These are phyloP conservation scores for Bicyclus anynana DNA, from an alignment of 1,140 invertebrate genomes.

Conservation along the genomic window DNA sequence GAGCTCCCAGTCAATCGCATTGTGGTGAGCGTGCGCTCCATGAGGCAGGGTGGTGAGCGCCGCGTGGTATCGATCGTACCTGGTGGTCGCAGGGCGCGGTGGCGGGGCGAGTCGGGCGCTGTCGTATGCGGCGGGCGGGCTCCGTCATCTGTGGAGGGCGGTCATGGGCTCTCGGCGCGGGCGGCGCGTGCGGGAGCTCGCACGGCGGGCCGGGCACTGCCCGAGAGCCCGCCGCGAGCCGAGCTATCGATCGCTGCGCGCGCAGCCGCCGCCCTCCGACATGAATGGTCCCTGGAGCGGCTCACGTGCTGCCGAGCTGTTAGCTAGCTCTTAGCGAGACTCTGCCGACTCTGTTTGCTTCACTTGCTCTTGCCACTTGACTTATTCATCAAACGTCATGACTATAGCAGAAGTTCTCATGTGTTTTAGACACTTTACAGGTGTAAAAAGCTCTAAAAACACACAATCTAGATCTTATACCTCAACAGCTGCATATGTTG, in stretches of 20 bases:
- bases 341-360: too few relatives aligned
- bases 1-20: too few relatives aligned
- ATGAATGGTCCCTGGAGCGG: conserved; percentile 55
- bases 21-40: too few relatives aligned
- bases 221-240: conserved; percentile 41
- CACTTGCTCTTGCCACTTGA: too few relatives aligned
- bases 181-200: conserved; percentile 46
- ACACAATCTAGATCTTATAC: too few relatives aligned
- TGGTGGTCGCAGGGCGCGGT: conserved; percentile 40
- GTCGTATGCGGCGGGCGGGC: conserved; percentile 45
- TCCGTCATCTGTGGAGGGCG: conserved; percentile 68
- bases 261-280: conserved; percentile 60
- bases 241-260: conserved; percentile 63
- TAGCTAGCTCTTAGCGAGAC: conserved; percentile 5
- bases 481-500: too few relatives aligned
- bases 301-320: conserved; percentile 27
- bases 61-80: too few relatives aligned
- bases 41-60: conserved; percentile 18
- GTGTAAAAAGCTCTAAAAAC: too few relatives aligned
- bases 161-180: conserved; percentile 50
- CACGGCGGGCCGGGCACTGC: conserved; percentile 63
- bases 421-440: too few relatives aligned
- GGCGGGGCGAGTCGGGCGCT: conserved; percentile 39
- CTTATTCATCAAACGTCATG: too few relatives aligned
- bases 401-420: too few relatives aligned